Evolutionary conservation across 2,888 invertebrate species (phyloP).

Genomic region (Microctonus aethiopoides): DNA sequence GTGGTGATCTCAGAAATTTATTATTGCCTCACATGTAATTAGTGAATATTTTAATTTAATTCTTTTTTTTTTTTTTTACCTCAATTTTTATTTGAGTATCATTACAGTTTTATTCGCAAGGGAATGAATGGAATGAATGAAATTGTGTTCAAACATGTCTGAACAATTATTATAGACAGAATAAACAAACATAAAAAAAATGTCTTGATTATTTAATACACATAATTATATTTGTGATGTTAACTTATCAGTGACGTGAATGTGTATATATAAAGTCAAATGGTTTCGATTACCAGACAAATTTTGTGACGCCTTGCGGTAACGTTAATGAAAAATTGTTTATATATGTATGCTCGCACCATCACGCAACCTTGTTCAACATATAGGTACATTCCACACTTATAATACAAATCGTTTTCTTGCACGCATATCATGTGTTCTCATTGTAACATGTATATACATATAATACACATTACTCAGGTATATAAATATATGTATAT

Average conservation of each 20-base stretch:
- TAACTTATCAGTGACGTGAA: not conserved
- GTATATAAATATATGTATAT: not conserved
- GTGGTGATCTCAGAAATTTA: conserved; percentile 37
- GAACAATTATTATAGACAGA: no score
- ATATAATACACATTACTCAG: not conserved
- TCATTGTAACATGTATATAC: not conserved
- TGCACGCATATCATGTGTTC: conserved; percentile 12
- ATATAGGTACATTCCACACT: not conserved
- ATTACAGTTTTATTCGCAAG: no score
- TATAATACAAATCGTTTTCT: conserved; percentile 7
- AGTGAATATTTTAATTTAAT: conserved; percentile 21
- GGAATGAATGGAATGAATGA: not conserved
- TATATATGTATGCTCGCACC: not conserved
- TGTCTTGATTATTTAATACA: conserved; percentile 5
- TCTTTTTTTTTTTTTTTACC: not conserved
- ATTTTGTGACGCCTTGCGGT: not conserved
- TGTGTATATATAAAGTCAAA: not conserved
- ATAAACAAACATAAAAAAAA: no score
- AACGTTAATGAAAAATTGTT: not conserved
- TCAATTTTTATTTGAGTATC: no score
- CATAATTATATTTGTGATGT: not conserved
- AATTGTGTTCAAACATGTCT: not conserved
- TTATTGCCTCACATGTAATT: conserved; percentile 38
- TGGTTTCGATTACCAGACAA: not conserved
- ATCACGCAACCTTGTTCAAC: conserved; percentile 1